A percentile compares a stretch with the other conserved stretches of the same genome.
phyloP scores from a whole-genome alignment of 1,140 invertebrate species.

The Monochamus saltuarius region DNA sequence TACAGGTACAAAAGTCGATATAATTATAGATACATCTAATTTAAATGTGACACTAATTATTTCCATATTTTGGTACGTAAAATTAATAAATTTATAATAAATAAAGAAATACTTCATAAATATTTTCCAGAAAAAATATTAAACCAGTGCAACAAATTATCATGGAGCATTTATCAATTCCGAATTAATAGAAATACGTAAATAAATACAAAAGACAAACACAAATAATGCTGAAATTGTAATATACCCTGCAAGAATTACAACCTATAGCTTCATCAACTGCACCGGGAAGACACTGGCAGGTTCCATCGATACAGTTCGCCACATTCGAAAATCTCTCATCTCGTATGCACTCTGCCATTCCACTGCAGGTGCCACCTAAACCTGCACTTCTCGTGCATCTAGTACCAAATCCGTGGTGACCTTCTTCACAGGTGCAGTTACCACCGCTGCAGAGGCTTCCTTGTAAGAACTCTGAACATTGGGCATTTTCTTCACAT shows the following conservation, averaged over 20 bases:
- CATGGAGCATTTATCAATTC: no score
- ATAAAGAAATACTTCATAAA: no score
- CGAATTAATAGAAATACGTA: no score
- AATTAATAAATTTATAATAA: no score
- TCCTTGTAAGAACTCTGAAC: constrained; percentile 27
- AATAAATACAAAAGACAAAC: not conserved
- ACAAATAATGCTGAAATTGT: not conserved
- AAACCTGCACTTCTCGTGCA: constrained; percentile 23
- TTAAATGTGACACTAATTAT: no score
- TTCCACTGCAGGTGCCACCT: constrained; percentile 19
- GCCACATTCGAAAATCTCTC: constrained; percentile 1
- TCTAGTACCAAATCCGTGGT: constrained; percentile 20
- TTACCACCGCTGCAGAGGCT: constrained; percentile 26
- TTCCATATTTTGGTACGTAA: no score
- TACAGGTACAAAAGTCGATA: no score
- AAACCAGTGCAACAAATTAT: no score
- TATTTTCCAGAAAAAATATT: no score
- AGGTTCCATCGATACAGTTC: constrained; percentile 25
- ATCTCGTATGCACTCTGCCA: constrained; percentile 24
- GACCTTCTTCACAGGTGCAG: constrained; percentile 28
- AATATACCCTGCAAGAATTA: not conserved
- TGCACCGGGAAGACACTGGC: constrained; percentile 23
- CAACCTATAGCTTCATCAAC: constrained; percentile 11
- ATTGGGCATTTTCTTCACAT: constrained; percentile 34
- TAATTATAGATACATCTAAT: no score